phyloP scores from a whole-genome alignment of 1,140 invertebrate species.

The Oreohelix idahoensis region DNA sequence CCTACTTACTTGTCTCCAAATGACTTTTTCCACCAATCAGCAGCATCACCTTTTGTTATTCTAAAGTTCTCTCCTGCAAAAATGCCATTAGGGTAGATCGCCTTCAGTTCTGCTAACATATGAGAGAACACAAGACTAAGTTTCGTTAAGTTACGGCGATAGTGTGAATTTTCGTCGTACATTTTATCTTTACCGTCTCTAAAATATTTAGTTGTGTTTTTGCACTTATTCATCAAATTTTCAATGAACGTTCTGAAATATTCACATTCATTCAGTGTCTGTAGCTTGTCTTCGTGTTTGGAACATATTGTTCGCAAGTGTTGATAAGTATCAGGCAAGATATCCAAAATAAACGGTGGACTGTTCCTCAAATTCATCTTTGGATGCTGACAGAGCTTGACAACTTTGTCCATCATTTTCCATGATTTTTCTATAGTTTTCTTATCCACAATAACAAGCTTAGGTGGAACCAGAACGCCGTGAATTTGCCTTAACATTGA shows the following conservation, averaged over 20 bases:
- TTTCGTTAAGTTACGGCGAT: constrained; percentile 96
- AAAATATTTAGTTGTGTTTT: constrained; percentile 97
- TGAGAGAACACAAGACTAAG: constrained; percentile 99
- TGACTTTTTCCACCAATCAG: constrained; percentile 96
- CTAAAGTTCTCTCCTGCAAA: constrained; percentile 98
- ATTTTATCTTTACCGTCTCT: constrained; percentile 98
- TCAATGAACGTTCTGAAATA: constrained; percentile 99
- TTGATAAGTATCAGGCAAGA: constrained; percentile 98
- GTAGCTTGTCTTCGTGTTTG: constrained; percentile 96
- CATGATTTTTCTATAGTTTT: constrained; percentile 91
- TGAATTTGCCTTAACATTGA: constrained; percentile 65
- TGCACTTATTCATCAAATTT: constrained; percentile 98
- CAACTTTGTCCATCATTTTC: constrained; percentile 98
- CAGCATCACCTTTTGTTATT: constrained; percentile 99
- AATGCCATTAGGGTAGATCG: constrained; percentile 94
- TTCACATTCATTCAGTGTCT: constrained; percentile 88
- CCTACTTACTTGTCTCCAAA: constrained; percentile 93
- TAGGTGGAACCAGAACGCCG: constrained; percentile 78
- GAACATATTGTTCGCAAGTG: constrained; percentile 93
- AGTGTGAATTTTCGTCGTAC: constrained; percentile 97
- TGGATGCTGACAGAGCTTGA: constrained; percentile 98
- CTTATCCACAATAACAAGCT: constrained; percentile 90
- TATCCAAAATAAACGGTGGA: constrained; percentile 99
- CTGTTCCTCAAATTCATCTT: constrained; percentile 99
- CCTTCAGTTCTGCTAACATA: constrained; percentile 99